Percentiles rank a stretch among this genome's conserved stretches.
phyloP scores from a whole-genome alignment of 2,113 vertebrate species.

The Stigmatopora nigra region DNA sequence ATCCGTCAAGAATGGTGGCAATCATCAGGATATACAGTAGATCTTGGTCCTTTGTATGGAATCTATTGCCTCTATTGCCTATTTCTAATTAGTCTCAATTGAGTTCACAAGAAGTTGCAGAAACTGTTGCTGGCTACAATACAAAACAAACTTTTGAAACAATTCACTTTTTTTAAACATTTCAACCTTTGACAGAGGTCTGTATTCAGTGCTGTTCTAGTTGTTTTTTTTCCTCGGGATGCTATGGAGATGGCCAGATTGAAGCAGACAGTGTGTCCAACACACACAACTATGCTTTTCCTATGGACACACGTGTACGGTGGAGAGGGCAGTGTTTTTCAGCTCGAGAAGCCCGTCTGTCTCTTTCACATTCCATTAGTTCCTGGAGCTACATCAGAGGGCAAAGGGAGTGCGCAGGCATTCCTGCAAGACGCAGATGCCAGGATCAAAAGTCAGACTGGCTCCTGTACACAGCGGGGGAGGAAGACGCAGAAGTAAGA shows the following conservation, averaged over 20 bases:
- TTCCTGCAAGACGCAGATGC: slow-evolving; percentile 98
- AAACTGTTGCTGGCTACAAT: neutral
- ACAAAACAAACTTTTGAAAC: neutral
- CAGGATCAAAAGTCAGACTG: slow-evolving; percentile 97
- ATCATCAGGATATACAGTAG: too few relatives aligned
- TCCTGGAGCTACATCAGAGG: slow-evolving; percentile 78
- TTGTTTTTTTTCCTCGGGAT: slow-evolving; percentile 25
- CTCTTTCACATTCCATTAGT: slow-evolving; percentile 88
- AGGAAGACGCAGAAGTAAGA: slow-evolving; percentile 48
- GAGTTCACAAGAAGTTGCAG: neutral
- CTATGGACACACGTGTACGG: slow-evolving; percentile 40
- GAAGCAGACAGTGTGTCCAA: slow-evolving; percentile 42
- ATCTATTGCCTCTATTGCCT: too few relatives aligned
- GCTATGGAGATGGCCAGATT: slow-evolving; percentile 34
- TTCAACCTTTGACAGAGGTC: neutral
- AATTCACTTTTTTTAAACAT: neutral
- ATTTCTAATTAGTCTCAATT: too few relatives aligned
- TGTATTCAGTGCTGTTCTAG: neutral
- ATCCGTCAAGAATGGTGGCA: too few relatives aligned
- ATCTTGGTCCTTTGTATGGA: too few relatives aligned
- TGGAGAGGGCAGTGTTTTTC: slow-evolving; percentile 65
- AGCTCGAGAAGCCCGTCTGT: slow-evolving; percentile 70
- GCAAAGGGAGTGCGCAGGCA: slow-evolving; percentile 88
- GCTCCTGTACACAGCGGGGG: slow-evolving; percentile 81
- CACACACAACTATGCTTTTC: slow-evolving; percentile 9